These are phyloP conservation scores for Arbacia lixula DNA, from an alignment of 53 echinoderm and acorn worm genomes.

Conservation along the genomic window DNA sequence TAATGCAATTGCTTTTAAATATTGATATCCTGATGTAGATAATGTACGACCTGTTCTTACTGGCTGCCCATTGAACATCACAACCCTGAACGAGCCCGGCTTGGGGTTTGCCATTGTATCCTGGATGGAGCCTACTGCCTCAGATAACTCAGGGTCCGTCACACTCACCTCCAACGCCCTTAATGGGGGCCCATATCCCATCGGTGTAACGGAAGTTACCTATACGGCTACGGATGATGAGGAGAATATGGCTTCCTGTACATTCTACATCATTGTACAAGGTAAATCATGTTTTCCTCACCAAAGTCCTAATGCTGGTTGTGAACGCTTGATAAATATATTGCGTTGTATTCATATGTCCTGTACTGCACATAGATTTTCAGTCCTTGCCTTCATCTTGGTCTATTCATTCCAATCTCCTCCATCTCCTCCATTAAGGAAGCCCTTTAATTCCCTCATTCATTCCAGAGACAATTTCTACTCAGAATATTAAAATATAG, in stretches of 20 bases:
- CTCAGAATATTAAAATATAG: no score
- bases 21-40: constrained; percentile 56
- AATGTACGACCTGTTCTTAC: constrained; percentile 20
- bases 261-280: constrained; percentile 18
- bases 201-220: constrained; percentile 15
- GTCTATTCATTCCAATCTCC: no score
- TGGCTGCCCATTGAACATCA: constrained; percentile 26
- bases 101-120: constrained; percentile 12
- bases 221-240: constrained; percentile 26
- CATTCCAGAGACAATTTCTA: no score
- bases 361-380: no score
- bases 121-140: constrained; percentile 10
- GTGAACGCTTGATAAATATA: no score
- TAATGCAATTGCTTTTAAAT: no score
- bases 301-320: no score
- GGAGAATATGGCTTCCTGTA: constrained; percentile 6
- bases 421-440: no score
- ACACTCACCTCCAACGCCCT: not conserved
- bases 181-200: constrained; percentile 13
- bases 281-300: no score
- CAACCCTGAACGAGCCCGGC: constrained; percentile 17
- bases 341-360: no score
- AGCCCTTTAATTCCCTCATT: no score
- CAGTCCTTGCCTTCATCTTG: no score
- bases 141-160: constrained; percentile 37